A percentile compares a stretch with the other conserved stretches of the same genome.
phyloP scores from a whole-genome alignment of 1,140 invertebrate species.

The Samia ricini region DNA sequence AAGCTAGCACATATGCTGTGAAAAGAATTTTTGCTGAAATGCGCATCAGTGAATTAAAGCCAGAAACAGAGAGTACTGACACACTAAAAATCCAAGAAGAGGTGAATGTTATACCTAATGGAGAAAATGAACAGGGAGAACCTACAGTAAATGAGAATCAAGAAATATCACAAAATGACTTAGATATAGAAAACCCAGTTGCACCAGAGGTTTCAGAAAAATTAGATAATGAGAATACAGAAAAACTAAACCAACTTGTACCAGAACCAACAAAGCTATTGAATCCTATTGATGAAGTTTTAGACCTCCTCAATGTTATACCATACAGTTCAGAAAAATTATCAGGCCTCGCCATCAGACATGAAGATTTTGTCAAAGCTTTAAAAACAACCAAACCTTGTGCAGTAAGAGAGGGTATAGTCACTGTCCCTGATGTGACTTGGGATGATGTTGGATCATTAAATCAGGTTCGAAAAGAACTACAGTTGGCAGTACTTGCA shows the following conservation, averaged over 20 bases:
- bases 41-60: slow-evolving; percentile 29
- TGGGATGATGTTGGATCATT: slow-evolving; percentile 99
- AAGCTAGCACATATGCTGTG: slow-evolving; percentile 92
- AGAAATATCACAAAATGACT: slow-evolving; percentile 29
- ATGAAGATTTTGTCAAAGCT: slow-evolving; percentile 88
- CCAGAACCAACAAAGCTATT: slow-evolving; percentile 23
- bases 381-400: slow-evolving; percentile 93
- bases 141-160: slow-evolving; percentile 7
- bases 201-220: slow-evolving; percentile 28
- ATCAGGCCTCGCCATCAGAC: slow-evolving; percentile 81
- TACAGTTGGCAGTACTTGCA: slow-evolving; percentile 94
- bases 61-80: slow-evolving; percentile 19
- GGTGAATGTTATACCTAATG: slow-evolving; percentile 43
- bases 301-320: slow-evolving; percentile 56
- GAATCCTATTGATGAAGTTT: slow-evolving; percentile 55
- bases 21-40: slow-evolving; percentile 78
- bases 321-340: slow-evolving; percentile 81
- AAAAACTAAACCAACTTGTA: slow-evolving; percentile 30
- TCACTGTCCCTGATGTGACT: slow-evolving; percentile 96
- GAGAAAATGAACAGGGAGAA: slow-evolving; percentile 52
- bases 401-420: slow-evolving; percentile 97
- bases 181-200: slow-evolving; percentile 16
- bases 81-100: slow-evolving; percentile 28
- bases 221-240: slow-evolving; percentile 8
- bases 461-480: slow-evolving; percentile 90